Evolutionary conservation across 2,888 invertebrate species (phyloP), one percentile per base, ranked within the genome.

Genomic region (Anoplius nigerrimus): DNA sequence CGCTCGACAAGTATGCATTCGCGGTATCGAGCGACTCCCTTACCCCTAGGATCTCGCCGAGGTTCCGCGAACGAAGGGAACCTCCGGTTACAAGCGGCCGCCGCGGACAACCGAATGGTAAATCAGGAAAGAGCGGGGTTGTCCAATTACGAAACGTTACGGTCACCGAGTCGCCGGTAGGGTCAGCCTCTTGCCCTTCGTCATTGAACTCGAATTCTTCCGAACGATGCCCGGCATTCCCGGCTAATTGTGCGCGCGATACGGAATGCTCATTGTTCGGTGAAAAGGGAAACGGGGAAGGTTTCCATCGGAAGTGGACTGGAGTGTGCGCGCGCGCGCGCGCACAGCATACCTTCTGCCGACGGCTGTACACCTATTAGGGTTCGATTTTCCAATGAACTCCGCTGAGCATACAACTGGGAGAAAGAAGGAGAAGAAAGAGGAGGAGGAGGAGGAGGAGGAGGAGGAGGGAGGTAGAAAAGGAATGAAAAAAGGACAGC

Each of bases 211-310:
- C 51, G 60, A 70, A 70, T 74, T 72, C 72, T 71, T 52, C 64
- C 22, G 63, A 66, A 66, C 74, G 74, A 74, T 78, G n/a, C 75
- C 62, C 55, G 46, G 68, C 71, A 81, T 81, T 76, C 77, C 64
- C 66, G 24, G 69, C 77, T 82, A 81, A 82, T 82, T 79, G 79
- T 75, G 56, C 70, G 59, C 65, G 65, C 66, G 60, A 73, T 71
- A 71, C 61, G 78, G 78, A 81, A 81, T 82, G 81, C 69, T 74
- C 72, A 78, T 79, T 79, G 79, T 79, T 76, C 69, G 68, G 60
- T 51, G 66, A 72, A 73, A 72, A 67, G 73, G 73, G 74, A 77
- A 71, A 72, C 68, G 60, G 69, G 59, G 57, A 66, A 62, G 34
- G 34, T 34, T 34, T 34, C 34, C 34, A 66, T 79, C 73, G 72